These are phyloP conservation scores for Lucilia cuprina DNA, from an alignment of 1,140 invertebrate species.

Conservation along the genomic window DNA sequence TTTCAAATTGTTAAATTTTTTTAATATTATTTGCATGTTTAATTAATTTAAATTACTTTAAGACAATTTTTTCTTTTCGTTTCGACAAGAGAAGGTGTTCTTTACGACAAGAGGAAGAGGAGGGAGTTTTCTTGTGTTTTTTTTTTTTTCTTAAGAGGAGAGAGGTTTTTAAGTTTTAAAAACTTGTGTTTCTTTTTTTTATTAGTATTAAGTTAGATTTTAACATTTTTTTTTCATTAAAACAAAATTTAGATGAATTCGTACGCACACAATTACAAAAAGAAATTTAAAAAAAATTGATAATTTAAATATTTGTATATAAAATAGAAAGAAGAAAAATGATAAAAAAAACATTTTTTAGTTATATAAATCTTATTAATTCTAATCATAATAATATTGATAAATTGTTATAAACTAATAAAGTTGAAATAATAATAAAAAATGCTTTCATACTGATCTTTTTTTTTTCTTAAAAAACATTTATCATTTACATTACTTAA, in stretches of 20 bases:
- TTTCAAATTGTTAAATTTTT: constrained; percentile 36
- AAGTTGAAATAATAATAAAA: constrained; percentile 25
- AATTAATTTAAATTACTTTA: constrained; percentile 31
- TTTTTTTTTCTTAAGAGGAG: constrained; percentile 4
- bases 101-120: constrained; percentile 31
- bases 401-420: constrained; percentile 30
- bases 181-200: constrained; percentile 10
- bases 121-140: constrained; percentile 5
- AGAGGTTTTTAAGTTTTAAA: constrained; percentile 26
- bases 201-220: constrained; percentile 7
- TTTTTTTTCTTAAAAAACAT: constrained; percentile 21
- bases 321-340: background rate
- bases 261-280: constrained; percentile 29
- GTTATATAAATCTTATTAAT: constrained; percentile 21
- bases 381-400: constrained; percentile 32
- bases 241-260: constrained; percentile 20
- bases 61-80: constrained; percentile 20
- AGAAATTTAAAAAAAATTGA: background rate
- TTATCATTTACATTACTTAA: constrained; percentile 23
- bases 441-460: constrained; percentile 34
- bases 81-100: constrained; percentile 20
- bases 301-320: background rate
- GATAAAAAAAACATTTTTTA: constrained; percentile 4
- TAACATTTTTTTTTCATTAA: constrained; percentile 12
- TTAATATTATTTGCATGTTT: constrained; percentile 36